Evolutionary conservation across 2,797 vertebrate species (phyloP).

Genomic region (Argentina silus): DNA sequence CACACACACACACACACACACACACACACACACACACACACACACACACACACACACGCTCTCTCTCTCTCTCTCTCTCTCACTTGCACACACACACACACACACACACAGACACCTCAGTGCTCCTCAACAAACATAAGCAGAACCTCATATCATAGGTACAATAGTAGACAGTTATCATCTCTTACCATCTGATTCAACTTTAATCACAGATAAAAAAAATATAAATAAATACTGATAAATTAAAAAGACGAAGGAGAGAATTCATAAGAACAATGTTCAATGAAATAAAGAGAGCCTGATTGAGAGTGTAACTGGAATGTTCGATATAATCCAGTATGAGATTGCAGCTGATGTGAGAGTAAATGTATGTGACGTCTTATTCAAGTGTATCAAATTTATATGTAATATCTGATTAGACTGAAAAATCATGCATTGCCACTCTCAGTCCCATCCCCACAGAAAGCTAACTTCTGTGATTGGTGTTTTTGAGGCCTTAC

Average conservation of each 20-base stretch:
- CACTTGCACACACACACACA: neutral
- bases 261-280: neutral
- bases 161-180: neutral
- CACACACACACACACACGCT: neutral
- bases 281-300: slow-evolving; percentile 35
- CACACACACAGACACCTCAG: neutral
- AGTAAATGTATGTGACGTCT: neutral
- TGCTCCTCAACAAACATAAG: neutral
- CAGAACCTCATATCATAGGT: neutral
- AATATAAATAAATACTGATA: neutral
- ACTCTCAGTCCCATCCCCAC: slow-evolving; percentile 66
- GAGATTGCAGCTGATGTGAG: neutral
- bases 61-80: too few species aligned
- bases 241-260: slow-evolving; percentile 17
- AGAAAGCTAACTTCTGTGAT: slow-evolving; percentile 72
- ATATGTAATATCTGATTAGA: neutral
- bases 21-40: slow-evolving; percentile 22
- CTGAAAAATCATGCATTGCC: slow-evolving; percentile 55
- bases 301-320: neutral
- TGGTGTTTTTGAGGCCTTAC: slow-evolving; percentile 61
- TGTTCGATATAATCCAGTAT: neutral
- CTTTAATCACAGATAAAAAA: slow-evolving; percentile 39
- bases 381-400: neutral
- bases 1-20: neutral
- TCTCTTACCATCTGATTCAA: slow-evolving; percentile 37